phyloP scores from a whole-genome alignment of 2,113 vertebrate species.

The Urocynchramus pylzowi region DNA sequence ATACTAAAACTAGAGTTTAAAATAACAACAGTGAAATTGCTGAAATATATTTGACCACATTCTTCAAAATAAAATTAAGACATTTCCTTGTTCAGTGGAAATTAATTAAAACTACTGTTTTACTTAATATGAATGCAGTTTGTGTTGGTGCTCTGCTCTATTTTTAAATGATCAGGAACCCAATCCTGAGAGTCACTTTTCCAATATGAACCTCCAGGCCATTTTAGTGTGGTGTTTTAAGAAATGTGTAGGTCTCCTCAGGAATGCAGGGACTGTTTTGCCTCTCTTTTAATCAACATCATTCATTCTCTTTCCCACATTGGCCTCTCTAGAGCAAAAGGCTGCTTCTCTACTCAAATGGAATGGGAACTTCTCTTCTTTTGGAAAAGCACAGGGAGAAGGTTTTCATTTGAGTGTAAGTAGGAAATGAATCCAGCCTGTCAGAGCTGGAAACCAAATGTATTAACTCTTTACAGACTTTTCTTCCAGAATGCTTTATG shows the following conservation, averaged over 20 bases:
- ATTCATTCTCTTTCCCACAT: not conserved
- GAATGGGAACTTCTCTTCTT: not conserved
- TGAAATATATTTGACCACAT: not conserved
- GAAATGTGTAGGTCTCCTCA: not conserved
- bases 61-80: not conserved
- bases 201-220: not conserved
- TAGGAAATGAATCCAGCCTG: not conserved
- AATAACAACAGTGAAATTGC: not conserved
- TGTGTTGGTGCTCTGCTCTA: not conserved
- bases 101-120: not conserved
- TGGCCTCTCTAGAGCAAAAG: not conserved
- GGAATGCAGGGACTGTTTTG: not conserved
- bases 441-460: not conserved
- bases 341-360: not conserved
- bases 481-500: not conserved
- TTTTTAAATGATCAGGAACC: not conserved
- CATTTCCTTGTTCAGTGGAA: not conserved
- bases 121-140: not conserved
- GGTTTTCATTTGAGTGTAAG: not conserved
- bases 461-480: conserved; percentile 2
- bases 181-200: not conserved
- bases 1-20: not conserved
- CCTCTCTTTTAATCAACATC: not conserved
- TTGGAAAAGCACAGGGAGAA: not conserved
- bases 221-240: not conserved